Conservation (phyloP, 2,797 vertebrate species). For the Pipistrellus kuhlii region DNA sequence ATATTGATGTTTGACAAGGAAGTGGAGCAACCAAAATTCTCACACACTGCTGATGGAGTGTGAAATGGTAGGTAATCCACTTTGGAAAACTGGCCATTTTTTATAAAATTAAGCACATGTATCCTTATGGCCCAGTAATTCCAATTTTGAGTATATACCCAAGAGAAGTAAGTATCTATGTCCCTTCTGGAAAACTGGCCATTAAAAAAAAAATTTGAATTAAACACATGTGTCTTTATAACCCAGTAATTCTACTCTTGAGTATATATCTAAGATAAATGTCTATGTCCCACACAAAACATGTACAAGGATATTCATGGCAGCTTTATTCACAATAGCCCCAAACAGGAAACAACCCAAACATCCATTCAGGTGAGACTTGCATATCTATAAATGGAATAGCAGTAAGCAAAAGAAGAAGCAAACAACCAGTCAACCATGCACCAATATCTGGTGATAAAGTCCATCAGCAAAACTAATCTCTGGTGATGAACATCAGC, state of each 20-base stretch:
- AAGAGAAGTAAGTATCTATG: not conserved
- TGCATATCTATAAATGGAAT: not conserved
- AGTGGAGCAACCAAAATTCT: not conserved
- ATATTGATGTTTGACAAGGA: not conserved
- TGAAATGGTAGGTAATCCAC: not conserved
- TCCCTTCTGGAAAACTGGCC: not conserved
- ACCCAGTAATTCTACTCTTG: not conserved
- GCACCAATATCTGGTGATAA: not conserved
- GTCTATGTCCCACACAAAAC: not conserved
- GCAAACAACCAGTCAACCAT: fast-evolving
- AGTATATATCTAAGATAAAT: not conserved
- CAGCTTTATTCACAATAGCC: not conserved
- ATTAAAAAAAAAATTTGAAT: not conserved
- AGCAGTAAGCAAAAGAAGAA: not conserved
- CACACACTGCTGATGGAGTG: not conserved
- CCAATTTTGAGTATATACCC: not conserved
- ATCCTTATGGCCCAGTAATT: not conserved
- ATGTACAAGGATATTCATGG: not conserved
- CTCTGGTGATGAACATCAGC: not conserved
- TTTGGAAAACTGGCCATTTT: not conserved
- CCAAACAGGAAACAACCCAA: not conserved
- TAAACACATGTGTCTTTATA: not conserved
- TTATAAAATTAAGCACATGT: not conserved
- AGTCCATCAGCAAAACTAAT: conserved; percentile 14
- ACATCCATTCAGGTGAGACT: not conserved